phyloP scores from a whole-genome alignment of 2,113 vertebrate species.

The Scytalopus superciliaris region DNA sequence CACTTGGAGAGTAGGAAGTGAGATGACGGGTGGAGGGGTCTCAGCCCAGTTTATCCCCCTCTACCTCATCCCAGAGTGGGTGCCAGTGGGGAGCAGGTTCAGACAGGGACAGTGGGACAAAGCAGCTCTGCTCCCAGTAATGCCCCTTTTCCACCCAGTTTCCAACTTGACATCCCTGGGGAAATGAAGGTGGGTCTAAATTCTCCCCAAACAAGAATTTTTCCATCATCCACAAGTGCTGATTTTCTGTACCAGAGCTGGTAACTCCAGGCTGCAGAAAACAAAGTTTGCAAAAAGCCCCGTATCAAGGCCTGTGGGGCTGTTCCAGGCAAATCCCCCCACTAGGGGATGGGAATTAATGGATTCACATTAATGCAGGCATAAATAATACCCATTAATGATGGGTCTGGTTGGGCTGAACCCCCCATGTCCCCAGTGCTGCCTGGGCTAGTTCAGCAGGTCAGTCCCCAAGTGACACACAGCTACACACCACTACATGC shows the following conservation, averaged over 20 bases:
- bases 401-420: neutral
- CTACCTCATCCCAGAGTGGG: neutral
- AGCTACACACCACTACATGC: neutral
- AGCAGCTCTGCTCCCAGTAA: fast-evolving
- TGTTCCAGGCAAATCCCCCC: neutral
- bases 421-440: fast-evolving
- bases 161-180: neutral
- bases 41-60: neutral
- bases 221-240: neutral
- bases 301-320: no score
- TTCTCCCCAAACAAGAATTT: neutral
- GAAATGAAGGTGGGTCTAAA: neutral
- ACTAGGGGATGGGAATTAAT: neutral
- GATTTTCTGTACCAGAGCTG: neutral
- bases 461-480: neutral
- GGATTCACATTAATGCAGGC: neutral
- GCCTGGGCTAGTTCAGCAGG: neutral
- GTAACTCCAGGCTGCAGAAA: neutral
- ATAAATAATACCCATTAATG: neutral
- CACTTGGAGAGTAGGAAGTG: neutral
- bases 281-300: fast-evolving
- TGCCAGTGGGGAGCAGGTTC: neutral
- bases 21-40: neutral
- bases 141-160: neutral
- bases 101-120: neutral